phyloP scores from a whole-genome alignment of 2,888 invertebrate genomes.

The Crepidodera aurea region DNA sequence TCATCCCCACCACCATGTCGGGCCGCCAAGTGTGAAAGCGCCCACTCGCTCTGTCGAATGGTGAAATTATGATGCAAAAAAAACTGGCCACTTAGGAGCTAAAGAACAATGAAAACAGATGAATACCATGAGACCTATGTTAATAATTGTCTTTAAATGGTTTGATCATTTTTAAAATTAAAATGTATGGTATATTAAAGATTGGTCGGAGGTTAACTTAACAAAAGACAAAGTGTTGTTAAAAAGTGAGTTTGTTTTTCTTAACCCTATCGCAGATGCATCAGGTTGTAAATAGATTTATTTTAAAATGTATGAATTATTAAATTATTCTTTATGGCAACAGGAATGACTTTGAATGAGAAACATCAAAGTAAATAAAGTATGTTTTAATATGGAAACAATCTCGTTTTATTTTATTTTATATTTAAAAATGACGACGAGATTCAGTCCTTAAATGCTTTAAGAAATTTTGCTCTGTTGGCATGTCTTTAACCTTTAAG shows the following conservation, averaged over 20 bases:
- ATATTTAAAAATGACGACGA: too few relatives aligned
- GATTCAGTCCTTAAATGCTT: too few relatives aligned
- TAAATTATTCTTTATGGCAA: slow-evolving; percentile 32
- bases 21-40: too few relatives aligned
- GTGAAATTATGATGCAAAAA: too few relatives aligned
- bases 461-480: too few relatives aligned
- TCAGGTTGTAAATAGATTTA: slow-evolving; percentile 34
- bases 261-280: slow-evolving; percentile 18
- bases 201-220: slow-evolving; percentile 22
- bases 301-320: slow-evolving; percentile 29
- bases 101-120: too few relatives aligned
- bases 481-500: too few relatives aligned
- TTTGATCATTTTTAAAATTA: neutral
- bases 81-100: too few relatives aligned
- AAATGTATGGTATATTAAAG: neutral
- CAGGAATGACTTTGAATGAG: slow-evolving; percentile 31
- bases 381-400: slow-evolving; percentile 36
- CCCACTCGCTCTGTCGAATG: too few relatives aligned
- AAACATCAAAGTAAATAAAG: slow-evolving; percentile 37
- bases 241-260: slow-evolving; percentile 22
- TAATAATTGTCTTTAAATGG: neutral
- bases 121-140: too few relatives aligned
- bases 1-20: too few relatives aligned
- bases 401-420: slow-evolving; percentile 15
- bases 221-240: slow-evolving; percentile 17